Percentiles rank a stretch among this genome's conserved stretches.
Conservation (phyloP, 2,113 vertebrate genomes). For the Pimephales promelas region DNA sequence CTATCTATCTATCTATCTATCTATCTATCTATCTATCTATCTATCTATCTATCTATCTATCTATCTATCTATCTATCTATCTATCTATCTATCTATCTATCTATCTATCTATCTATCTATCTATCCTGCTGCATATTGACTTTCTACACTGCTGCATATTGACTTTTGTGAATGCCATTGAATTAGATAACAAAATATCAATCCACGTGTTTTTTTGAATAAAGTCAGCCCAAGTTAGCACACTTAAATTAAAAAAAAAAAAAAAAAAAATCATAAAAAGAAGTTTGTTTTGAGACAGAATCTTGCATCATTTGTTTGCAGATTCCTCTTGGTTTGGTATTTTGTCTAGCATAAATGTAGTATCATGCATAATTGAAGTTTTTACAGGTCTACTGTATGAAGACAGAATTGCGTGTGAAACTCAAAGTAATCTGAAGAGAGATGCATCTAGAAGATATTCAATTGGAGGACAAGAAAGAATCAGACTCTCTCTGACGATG, state of each 20-base stretch:
- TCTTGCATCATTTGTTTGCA: slow-evolving; percentile 9
- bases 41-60: too few relatives aligned
- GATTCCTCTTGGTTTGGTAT: neutral
- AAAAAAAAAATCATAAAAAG: neutral
- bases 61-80: too few relatives aligned
- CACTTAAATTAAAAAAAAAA: neutral
- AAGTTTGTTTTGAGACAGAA: neutral
- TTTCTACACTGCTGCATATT: too few relatives aligned
- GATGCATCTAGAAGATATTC: neutral
- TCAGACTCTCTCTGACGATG: neutral
- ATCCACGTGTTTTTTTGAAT: neutral
- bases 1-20: too few relatives aligned
- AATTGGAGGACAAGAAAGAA: slow-evolving; percentile 7
- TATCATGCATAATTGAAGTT: neutral
- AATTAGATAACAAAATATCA: too few relatives aligned
- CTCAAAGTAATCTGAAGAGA: neutral
- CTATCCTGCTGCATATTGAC: too few relatives aligned
- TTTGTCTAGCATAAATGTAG: neutral
- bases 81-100: too few relatives aligned
- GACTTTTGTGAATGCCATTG: too few relatives aligned
- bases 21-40: too few relatives aligned
- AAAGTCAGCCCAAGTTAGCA: neutral
- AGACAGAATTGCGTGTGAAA: neutral
- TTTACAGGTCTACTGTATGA: neutral
- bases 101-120: too few relatives aligned